Percentiles rank a stretch among this genome's conserved stretches.
Evolutionary conservation across 2,113 vertebrate species (phyloP).

Genomic region (Tenebrosternarchus preto): DNA sequence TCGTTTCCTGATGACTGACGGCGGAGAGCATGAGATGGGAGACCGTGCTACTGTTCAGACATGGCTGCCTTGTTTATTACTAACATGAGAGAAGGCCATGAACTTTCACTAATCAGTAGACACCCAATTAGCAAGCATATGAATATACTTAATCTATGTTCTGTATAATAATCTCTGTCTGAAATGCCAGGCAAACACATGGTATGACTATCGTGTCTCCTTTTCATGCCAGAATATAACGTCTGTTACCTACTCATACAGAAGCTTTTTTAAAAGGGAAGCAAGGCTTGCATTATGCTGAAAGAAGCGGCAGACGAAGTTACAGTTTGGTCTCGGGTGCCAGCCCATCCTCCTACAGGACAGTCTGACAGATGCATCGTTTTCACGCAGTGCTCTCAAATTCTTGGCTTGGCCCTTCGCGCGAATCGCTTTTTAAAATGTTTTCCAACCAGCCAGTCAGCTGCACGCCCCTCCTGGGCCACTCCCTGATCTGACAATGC

Average conservation of each 20-base stretch:
- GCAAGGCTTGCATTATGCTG: too few species aligned
- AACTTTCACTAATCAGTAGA: slow-evolving; percentile 29
- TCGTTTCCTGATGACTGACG: slow-evolving; percentile 20
- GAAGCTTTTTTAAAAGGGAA: neutral
- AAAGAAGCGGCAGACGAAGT: too few species aligned
- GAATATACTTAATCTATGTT: neutral
- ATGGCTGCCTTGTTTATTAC: neutral
- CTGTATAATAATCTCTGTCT: neutral
- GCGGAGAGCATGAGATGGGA: slow-evolving; percentile 2
- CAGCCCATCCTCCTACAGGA: neutral
- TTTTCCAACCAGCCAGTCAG: slow-evolving; percentile 25
- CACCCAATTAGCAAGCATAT: slow-evolving; percentile 1
- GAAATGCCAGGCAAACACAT: neutral
- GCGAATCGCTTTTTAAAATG: slow-evolving; percentile 18
- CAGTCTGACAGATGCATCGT: slow-evolving; percentile 12
- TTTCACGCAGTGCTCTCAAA: slow-evolving; percentile 29
- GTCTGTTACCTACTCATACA: neutral
- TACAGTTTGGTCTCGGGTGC: slow-evolving; percentile 15
- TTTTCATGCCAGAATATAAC: neutral
- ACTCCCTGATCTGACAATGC: slow-evolving; percentile 59
- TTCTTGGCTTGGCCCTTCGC: neutral
- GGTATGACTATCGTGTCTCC: neutral
- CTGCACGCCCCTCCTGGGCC: slow-evolving; percentile 17
- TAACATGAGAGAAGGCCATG: slow-evolving; percentile 3
- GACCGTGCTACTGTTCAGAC: neutral